phyloP scores from a whole-genome alignment of 2,797 vertebrate genomes.

The Cygnus olor region DNA sequence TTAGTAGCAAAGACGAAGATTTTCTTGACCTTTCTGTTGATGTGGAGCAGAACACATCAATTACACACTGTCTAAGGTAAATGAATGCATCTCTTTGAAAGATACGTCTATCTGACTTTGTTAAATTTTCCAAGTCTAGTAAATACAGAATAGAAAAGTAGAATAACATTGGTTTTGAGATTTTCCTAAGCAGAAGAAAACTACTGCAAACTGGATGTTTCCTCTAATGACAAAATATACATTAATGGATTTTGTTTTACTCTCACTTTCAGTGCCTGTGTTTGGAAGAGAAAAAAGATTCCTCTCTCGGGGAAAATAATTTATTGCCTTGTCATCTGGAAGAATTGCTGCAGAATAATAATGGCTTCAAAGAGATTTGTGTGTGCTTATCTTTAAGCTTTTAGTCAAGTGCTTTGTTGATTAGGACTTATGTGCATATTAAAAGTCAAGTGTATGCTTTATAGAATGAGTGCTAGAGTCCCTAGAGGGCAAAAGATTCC shows the following conservation, averaged over 20 bases:
- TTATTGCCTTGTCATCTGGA: background rate
- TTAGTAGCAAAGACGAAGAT: conserved; percentile 99
- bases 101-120: background rate
- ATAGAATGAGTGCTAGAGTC: background rate
- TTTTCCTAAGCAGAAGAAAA: background rate
- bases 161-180: background rate
- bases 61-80: conserved; percentile 98
- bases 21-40: conserved; percentile 98
- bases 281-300: background rate
- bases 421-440: background rate
- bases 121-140: background rate
- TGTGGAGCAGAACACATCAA: conserved; percentile 98
- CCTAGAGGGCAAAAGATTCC: background rate
- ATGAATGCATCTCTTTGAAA: background rate
- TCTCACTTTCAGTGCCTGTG: background rate
- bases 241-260: background rate
- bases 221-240: background rate
- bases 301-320: background rate
- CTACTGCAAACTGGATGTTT: background rate
- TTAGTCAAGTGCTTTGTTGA: conserved; percentile 4
- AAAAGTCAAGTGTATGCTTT: background rate
- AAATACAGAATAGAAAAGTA: conserved; percentile 4
- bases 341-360: conserved; percentile 1
- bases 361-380: conserved; percentile 17
- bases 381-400: background rate